phyloP scores from a whole-genome alignment of 2,888 invertebrate species.

The Drosophila austrosaltans region DNA sequence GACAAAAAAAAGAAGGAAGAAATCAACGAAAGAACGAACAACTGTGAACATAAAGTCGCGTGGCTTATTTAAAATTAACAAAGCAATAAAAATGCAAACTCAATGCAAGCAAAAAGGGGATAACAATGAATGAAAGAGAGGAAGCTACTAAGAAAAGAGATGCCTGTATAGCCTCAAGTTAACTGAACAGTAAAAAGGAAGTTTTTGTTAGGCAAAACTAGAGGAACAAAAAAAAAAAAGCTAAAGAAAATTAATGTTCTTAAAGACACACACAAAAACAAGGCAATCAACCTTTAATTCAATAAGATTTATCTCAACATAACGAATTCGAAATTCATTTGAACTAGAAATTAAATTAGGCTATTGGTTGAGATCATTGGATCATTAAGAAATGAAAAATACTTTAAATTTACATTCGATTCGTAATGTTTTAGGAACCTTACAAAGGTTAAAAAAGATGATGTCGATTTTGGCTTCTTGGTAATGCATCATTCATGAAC shows the following conservation, averaged over 20 bases:
- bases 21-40: slow-evolving; percentile 2
- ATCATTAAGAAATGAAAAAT: no score
- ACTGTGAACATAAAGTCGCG: slow-evolving; percentile 54
- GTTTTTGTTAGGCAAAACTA: slow-evolving; percentile 30
- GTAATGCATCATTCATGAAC: no score
- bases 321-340: background rate
- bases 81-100: slow-evolving; percentile 69
- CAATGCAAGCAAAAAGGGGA: slow-evolving; percentile 39
- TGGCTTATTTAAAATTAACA: slow-evolving; percentile 73
- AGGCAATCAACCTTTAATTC: slow-evolving; percentile 8
- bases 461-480: no score
- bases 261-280: background rate
- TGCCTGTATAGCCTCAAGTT: slow-evolving; percentile 30
- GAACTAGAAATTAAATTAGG: no score
- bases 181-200: slow-evolving; percentile 20
- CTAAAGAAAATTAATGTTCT: background rate
- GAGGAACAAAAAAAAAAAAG: background rate
- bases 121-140: slow-evolving; percentile 45
- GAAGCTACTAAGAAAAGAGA: slow-evolving; percentile 15
- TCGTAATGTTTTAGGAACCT: no score
- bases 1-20: background rate
- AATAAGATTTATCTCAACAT: background rate
- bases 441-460: no score
- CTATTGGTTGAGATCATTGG: no score
- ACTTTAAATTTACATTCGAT: no score